Conservation (phyloP, 2,888 invertebrate species). For the Embidobia sp. region DNA sequence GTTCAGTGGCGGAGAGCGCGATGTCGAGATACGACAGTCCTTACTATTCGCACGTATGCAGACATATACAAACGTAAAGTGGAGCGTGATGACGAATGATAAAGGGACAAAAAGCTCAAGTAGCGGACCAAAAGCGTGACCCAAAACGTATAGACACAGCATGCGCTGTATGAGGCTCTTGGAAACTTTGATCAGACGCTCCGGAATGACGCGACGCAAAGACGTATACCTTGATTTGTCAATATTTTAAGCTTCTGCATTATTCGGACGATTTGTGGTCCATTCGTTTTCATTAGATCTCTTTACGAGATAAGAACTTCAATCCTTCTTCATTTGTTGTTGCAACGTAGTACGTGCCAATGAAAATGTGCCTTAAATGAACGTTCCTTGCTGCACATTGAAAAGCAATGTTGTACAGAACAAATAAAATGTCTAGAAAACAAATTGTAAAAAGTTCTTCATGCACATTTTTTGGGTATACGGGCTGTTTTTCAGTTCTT, state of each 20-base stretch:
- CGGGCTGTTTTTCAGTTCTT: too few relatives aligned
- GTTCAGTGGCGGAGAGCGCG: slow-evolving; percentile 29
- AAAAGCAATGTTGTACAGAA: too few relatives aligned
- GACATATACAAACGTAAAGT: slow-evolving; percentile 40
- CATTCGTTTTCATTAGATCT: slow-evolving; percentile 14
- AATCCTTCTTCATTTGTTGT: slow-evolving; percentile 1
- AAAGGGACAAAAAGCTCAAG: slow-evolving; percentile 64
- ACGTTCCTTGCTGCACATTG: too few relatives aligned
- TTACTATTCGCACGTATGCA: slow-evolving; percentile 25
- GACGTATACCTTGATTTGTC: slow-evolving; percentile 1
- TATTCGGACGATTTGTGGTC: slow-evolving; percentile 14
- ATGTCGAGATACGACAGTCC: slow-evolving; percentile 43
- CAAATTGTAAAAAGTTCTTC: too few relatives aligned
- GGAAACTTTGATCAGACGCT: slow-evolving; percentile 24
- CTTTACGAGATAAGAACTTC: slow-evolving; percentile 6
- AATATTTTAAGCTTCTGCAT: slow-evolving; percentile 18
- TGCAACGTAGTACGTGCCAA: too few relatives aligned
- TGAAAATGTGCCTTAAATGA: too few relatives aligned
- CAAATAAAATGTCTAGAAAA: too few relatives aligned
- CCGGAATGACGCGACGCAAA: slow-evolving; percentile 13
- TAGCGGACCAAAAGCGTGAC: slow-evolving; percentile 59
- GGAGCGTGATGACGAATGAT: slow-evolving; percentile 50
- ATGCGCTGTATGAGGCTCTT: slow-evolving; percentile 12
- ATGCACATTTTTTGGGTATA: too few relatives aligned
- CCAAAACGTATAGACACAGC: slow-evolving; percentile 30